phyloP scores from a whole-genome alignment of 2,113 vertebrate genomes.

The Scalopus aquaticus region DNA sequence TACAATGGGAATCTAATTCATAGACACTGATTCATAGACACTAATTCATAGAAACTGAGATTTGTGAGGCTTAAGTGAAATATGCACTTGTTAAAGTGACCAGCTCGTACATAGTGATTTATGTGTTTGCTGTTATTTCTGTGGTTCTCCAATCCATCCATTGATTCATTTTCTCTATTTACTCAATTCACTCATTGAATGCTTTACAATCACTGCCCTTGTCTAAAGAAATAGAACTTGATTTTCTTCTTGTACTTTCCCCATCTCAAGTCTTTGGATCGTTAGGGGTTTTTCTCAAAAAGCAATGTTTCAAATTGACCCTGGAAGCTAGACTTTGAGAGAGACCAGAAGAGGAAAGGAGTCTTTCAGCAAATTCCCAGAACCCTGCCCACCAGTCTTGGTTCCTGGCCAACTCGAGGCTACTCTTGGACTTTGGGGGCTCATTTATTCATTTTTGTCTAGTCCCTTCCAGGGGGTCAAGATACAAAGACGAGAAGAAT shows the following conservation, averaged over 20 bases:
- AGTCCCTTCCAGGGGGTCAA: neutral
- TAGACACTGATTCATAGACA: neutral
- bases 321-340: neutral
- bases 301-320: neutral
- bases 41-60: neutral
- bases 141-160: neutral
- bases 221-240: neutral
- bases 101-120: neutral
- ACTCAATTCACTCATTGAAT: neutral
- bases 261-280: neutral
- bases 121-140: neutral
- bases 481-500: neutral
- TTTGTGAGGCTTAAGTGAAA: neutral
- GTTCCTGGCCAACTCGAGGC: neutral
- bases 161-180: neutral
- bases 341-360: neutral
- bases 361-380: neutral
- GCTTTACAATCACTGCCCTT: neutral
- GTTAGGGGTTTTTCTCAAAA: neutral
- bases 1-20: neutral
- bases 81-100: neutral
- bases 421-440: neutral
- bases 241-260: neutral
- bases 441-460: no score
- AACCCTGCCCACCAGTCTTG: neutral